A percentile compares a stretch with the other conserved stretches of the same genome.
phyloP scores from a whole-genome alignment of 1,140 invertebrate genomes.

The Pissodes strobi region DNA sequence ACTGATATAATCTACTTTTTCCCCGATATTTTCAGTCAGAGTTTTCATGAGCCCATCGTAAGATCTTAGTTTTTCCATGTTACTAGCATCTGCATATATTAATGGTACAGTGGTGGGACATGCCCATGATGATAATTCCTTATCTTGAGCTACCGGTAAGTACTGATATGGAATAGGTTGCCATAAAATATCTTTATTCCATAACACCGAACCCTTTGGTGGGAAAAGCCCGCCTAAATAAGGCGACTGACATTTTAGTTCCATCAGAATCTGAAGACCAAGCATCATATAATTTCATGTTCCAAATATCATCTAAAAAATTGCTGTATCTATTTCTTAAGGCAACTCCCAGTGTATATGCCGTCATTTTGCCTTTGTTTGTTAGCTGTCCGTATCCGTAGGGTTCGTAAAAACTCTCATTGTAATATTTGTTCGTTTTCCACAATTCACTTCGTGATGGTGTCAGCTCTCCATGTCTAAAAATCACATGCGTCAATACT shows the following conservation, averaged over 20 bases:
- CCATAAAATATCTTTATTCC: conserved; percentile 62
- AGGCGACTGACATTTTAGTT: conserved; percentile 36
- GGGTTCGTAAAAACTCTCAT: conserved; percentile 63
- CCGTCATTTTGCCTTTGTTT: conserved; percentile 55
- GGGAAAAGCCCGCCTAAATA: conserved; percentile 37
- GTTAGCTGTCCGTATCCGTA: conserved; percentile 73
- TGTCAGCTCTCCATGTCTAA: conserved; percentile 75
- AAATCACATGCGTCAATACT: conserved; percentile 10
- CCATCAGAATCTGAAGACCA: conserved; percentile 34
- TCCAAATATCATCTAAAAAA: conserved; percentile 59
- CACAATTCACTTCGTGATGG: conserved; percentile 63
- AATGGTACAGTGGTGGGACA: conserved; percentile 21
- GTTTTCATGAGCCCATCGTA: conserved; percentile 13
- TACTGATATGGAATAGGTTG: conserved; percentile 74
- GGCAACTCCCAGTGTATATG: conserved; percentile 65
- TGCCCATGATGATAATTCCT: conserved; percentile 45
- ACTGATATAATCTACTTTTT: conserved; percentile 17
- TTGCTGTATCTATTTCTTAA: conserved; percentile 64
- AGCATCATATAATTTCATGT: conserved; percentile 60
- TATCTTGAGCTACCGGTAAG: conserved; percentile 62
- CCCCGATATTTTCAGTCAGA: conserved; percentile 10
- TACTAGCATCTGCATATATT: conserved; percentile 9
- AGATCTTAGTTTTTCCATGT: conserved; percentile 3
- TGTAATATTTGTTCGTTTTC: conserved; percentile 65
- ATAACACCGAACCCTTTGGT: conserved; percentile 16